phyloP scores from a whole-genome alignment of 1,140 invertebrate species.

The Brachionus calyciflorus region DNA sequence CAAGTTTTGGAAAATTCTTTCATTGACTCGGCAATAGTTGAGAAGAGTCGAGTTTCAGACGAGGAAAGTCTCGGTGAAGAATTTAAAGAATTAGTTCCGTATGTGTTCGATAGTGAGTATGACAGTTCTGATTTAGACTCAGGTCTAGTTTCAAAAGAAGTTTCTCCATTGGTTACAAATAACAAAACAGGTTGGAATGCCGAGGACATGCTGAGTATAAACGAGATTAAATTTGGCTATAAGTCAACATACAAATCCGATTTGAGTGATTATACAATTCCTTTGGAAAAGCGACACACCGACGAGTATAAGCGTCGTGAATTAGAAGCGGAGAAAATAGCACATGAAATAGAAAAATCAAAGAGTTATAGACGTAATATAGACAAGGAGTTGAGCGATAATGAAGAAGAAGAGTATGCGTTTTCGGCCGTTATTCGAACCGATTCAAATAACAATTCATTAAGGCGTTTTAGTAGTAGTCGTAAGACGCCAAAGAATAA shows the following conservation, averaged over 20 bases:
- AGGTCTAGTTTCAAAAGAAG: not conserved
- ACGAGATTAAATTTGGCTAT: constrained; percentile 32
- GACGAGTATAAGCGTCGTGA: constrained; percentile 30
- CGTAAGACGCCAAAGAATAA: no score
- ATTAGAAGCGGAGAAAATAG: not conserved
- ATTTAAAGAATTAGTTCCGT: constrained; percentile 11
- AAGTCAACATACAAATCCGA: constrained; percentile 33
- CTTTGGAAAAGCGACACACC: not conserved
- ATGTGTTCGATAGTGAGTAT: constrained; percentile 1
- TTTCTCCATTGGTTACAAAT: not conserved
- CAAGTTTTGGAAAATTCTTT: constrained; percentile 17
- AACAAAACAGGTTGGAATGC: constrained; percentile 11
- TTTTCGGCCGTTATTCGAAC: constrained; percentile 28
- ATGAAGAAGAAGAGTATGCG: not conserved
- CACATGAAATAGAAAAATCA: not conserved
- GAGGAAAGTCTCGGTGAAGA: not conserved
- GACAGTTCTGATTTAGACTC: not conserved
- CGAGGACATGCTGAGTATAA: constrained; percentile 26
- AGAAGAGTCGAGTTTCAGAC: constrained; percentile 9
- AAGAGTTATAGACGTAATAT: not conserved
- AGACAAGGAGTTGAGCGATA: not conserved
- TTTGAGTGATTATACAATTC: constrained; percentile 24
- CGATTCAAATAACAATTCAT: constrained; percentile 16
- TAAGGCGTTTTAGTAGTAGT: not conserved
- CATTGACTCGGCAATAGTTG: constrained; percentile 25